phyloP scores from a whole-genome alignment of 2,113 vertebrate genomes.

The Campylomormyrus numenius region DNA sequence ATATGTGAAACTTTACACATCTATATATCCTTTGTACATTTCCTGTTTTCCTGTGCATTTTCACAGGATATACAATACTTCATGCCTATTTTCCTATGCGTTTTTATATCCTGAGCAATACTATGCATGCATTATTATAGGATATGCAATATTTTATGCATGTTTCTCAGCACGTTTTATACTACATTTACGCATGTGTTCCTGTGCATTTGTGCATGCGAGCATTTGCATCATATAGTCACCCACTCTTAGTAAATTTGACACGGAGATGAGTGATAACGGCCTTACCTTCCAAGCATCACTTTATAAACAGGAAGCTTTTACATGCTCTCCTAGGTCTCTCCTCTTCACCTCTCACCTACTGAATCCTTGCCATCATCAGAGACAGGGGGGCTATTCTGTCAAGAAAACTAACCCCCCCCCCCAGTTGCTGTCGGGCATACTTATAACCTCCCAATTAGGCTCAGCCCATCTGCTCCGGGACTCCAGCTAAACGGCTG shows the following conservation, averaged over 20 bases:
- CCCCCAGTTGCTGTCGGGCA: neutral
- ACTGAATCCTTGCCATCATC: conserved; percentile 6
- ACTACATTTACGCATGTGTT: neutral
- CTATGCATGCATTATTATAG: neutral
- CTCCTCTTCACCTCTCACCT: neutral
- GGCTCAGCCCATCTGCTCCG: conserved; percentile 15
- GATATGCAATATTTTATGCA: neutral
- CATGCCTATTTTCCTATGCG: neutral
- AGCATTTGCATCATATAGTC: neutral
- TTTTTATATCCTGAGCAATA: neutral
- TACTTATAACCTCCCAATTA: conserved; percentile 22
- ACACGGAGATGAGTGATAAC: conserved; percentile 28
- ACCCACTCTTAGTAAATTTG: conserved; percentile 13
- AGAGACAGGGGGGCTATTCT: neutral
- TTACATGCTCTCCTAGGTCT: conserved; percentile 17
- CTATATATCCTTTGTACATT: too few species aligned
- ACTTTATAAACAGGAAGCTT: conserved; percentile 20
- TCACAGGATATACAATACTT: neutral
- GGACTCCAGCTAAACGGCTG: neutral
- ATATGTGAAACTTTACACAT: neutral
- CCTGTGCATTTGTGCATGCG: neutral
- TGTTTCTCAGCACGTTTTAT: neutral
- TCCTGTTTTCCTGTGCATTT: neutral
- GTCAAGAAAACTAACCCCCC: neutral
- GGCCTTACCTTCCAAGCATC: conserved; percentile 25